Evolutionary conservation across 2,797 vertebrate genomes (phyloP).

Genomic region (Erithacus rubecula): DNA sequence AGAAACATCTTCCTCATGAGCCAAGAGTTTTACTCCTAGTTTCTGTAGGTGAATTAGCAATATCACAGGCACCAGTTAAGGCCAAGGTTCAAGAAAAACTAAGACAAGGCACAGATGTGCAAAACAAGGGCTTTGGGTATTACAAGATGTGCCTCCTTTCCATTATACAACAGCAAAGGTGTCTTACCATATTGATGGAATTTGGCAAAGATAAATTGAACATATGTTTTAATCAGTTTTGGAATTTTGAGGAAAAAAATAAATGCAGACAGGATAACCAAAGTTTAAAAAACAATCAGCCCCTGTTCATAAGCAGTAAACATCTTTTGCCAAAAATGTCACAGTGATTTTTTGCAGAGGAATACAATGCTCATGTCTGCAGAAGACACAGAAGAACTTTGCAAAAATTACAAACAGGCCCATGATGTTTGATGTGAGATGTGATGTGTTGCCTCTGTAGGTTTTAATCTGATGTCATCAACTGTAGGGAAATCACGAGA

Average conservation of each 20-base stretch:
- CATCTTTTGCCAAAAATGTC: neutral
- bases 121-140: neutral
- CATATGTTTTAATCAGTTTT: constrained; percentile 1
- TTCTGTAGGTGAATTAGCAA: neutral
- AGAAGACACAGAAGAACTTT: neutral
- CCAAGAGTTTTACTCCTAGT: neutral
- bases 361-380: neutral
- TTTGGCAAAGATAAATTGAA: constrained; percentile 7
- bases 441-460: neutral
- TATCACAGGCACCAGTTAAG: neutral
- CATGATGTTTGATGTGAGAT: neutral
- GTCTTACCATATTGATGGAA: neutral
- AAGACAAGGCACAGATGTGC: neutral
- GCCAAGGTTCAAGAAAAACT: neutral
- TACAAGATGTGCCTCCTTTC: neutral
- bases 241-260: neutral
- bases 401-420: neutral
- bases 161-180: neutral
- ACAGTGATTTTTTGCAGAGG: neutral
- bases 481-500: neutral
- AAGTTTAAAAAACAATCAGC: constrained; percentile 2
- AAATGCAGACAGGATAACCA: neutral
- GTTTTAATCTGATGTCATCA: constrained; percentile 1
- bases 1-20: neutral
- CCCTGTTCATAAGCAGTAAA: neutral